Evolutionary conservation across 2,888 invertebrate genomes (phyloP), one percentile per base, ranked within the genome.

Genomic region (Lycia hirtaria): DNA sequence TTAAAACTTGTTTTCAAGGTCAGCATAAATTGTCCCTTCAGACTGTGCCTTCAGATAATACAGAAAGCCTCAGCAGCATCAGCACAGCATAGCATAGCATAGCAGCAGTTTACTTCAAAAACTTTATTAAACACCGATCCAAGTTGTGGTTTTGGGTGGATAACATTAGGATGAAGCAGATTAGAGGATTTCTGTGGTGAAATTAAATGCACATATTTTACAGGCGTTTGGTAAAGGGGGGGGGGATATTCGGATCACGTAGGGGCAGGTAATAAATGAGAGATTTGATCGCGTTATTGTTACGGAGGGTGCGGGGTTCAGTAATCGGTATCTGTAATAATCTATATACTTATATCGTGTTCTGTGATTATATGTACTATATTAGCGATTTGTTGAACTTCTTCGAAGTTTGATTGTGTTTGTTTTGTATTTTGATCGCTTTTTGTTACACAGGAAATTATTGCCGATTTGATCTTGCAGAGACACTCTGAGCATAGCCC

Each of bases 51-150:
- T n/a, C n/a, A n/a, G n/a, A n/a, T n/a, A n/a, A n/a, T n/a, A n/a
- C n/a, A n/a, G n/a, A n/a, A n/a, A n/a, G n/a, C n/a, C n/a, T n/a
- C n/a, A n/a, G n/a, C n/a, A n/a, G n/a, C n/a, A n/a, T n/a, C n/a
- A n/a, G n/a, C n/a, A n/a, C n/a, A n/a, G n/a, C n/a, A n/a, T n/a
- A n/a, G n/a, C n/a, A n/a, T 72, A 72, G 72, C 71, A 72, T 70
- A 72, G 71, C 71, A 71, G 78, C 76, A 81, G 87, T 86, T 83
- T 80, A 66, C 76, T 78, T 80, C 77, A 72, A 78, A 74, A 82
- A 86, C 86, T 88, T 88, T 87, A 85, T 83, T 87, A 76, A 67
- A 64, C 68, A 66, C 67, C 68, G 71, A n/a, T n/a, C n/a, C n/a
- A n/a, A 85, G 78, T 83, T 85, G 74, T 63, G 65, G 67, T 65